These are phyloP conservation scores for Arvicanthis niloticus DNA, from an alignment of 2,113 vertebrate genomes.

Conservation along the genomic window DNA sequence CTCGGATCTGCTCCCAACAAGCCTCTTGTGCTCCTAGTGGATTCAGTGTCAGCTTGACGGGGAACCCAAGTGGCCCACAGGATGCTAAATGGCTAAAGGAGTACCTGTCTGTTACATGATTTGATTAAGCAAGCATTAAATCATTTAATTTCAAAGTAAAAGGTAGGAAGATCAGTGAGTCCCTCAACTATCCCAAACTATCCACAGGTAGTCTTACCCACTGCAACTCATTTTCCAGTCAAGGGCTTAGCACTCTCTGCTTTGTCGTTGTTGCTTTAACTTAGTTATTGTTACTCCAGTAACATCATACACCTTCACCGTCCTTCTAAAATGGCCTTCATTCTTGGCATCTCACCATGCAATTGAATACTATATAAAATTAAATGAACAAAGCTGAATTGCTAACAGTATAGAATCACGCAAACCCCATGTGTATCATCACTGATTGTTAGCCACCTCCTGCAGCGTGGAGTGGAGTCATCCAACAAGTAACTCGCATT, in stretches of 20 bases:
- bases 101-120: not conserved
- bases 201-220: not conserved
- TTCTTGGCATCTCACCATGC: not conserved
- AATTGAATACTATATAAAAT: slow-evolving; percentile 11
- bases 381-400: not conserved
- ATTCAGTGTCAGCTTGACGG: not conserved
- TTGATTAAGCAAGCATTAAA: not conserved
- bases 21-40: not conserved
- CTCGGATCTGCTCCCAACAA: not conserved
- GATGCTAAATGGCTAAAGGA: not conserved
- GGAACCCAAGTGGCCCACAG: not conserved
- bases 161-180: not conserved
- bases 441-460: not conserved
- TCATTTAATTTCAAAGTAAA: not conserved
- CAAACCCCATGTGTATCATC: not conserved
- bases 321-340: not conserved
- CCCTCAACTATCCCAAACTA: not conserved
- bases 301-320: not conserved
- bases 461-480: not conserved
- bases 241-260: not conserved
- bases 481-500: not conserved
- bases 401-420: not conserved
- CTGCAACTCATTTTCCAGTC: not conserved
- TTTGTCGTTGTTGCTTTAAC: not conserved
- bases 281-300: not conserved